Evolutionary conservation across 2,888 invertebrate genomes (phyloP), one percentile per base, ranked within the genome.

Genomic region (Plagodis dolabraria): DNA sequence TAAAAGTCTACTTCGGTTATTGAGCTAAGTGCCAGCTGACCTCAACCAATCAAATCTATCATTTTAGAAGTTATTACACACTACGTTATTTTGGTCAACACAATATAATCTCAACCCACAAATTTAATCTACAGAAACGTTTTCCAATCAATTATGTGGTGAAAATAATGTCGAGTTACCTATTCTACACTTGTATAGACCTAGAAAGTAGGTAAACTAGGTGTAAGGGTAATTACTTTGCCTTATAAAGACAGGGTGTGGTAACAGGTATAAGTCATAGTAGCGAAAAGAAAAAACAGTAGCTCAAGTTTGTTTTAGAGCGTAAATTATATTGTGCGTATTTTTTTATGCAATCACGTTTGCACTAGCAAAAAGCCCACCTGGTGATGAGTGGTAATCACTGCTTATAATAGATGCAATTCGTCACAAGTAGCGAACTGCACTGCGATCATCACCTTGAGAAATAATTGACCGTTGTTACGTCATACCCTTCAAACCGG

Each of bases 191-290:
- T 12, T 12, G n/a, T 12, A 7, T 60, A 40, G n/a, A 35, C 11
- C 48, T 56, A 53, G 60, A 60, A 60, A 60, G 60, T 57, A 34
- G 60, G 52, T 49, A 56, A 36, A 46, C 56, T 57, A 49, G 48
- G 60, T 38, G 55, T 52, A 48, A 22, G 33, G 46, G 6, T 60
- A 57, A 60, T 56, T 49, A 56, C 46, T 53, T 56, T 5, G 40
- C 47, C 53, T 38, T 53, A 49, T 49, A 49, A 10, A 45, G 51
- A 33, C 7, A 46, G 42, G 46, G 60, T 45, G 54, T 35, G 51
- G 60, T 60, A 45, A 11, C 6, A 5, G 0, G 47, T 42, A 44
- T 36, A 5, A 9, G 33, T 5, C 5, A 5, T 12, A 44, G 8
- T 52, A 52, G 33, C 33, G 5, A 47, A 9, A 7, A 10, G 8